Percentiles rank a stretch among this genome's conserved stretches.
Evolutionary conservation across 2,888 invertebrate species (phyloP).

Genomic region (Andrena praecox): DNA sequence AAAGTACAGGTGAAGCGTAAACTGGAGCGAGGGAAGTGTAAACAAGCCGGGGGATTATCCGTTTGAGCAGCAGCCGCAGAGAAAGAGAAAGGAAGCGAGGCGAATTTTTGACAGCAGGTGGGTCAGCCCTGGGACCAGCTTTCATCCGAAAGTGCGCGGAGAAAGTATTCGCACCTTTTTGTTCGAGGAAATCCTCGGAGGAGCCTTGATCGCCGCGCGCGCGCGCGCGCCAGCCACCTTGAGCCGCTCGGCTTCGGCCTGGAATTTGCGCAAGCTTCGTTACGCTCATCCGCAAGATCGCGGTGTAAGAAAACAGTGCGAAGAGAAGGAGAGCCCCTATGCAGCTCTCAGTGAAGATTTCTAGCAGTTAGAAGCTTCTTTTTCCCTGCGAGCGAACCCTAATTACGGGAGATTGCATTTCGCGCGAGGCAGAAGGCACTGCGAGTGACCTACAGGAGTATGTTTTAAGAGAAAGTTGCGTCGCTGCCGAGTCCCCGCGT

Average conservation of each 20-base stretch:
- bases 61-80: conserved; percentile 6
- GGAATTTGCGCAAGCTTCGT: neutral
- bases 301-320: too few species aligned
- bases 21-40: conserved; percentile 15
- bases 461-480: conserved; percentile 40
- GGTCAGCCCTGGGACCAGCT: conserved; percentile 42
- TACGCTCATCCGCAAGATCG: neutral
- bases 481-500: neutral
- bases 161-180: conserved; percentile 51
- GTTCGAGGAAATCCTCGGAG: neutral
- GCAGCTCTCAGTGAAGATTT: conserved; percentile 9
- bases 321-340: neutral
- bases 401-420: conserved; percentile 33
- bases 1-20: neutral
- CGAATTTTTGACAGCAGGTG: conserved; percentile 54
- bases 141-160: conserved; percentile 55
- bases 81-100: conserved; percentile 46
- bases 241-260: neutral
- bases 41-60: neutral
- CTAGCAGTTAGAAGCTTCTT: conserved; percentile 5
- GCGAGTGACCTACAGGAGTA: conserved; percentile 27
- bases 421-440: neutral
- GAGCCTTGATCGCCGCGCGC: neutral
- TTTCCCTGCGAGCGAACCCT: neutral
- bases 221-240: too few species aligned